These are phyloP conservation scores for Archips xylosteana DNA, from an alignment of 2,888 invertebrate genomes.

Conservation along the genomic window DNA sequence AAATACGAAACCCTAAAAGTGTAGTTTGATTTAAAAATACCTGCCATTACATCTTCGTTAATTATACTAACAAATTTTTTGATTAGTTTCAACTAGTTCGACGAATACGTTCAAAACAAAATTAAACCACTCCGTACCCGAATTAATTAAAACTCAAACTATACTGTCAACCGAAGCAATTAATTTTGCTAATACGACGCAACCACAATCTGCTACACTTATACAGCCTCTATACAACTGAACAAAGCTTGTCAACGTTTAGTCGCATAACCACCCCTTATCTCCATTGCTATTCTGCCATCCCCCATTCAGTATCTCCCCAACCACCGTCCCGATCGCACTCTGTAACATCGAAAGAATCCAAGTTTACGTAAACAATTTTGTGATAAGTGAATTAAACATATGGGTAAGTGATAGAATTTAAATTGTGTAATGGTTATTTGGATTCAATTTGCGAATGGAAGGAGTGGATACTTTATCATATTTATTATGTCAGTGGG, in stretches of 20 bases:
- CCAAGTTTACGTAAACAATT: slow-evolving; percentile 27
- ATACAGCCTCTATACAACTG: background rate
- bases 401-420: slow-evolving; percentile 35
- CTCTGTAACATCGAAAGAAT: slow-evolving; percentile 27
- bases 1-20: too few relatives aligned
- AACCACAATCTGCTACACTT: background rate
- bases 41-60: too few relatives aligned
- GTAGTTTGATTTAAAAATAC: too few relatives aligned
- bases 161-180: slow-evolving; percentile 4
- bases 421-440: slow-evolving; percentile 14
- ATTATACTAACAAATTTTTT: too few relatives aligned
- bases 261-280: slow-evolving; percentile 15
- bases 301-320: slow-evolving; percentile 47
- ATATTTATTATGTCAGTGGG: background rate
- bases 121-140: background rate
- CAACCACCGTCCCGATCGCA: slow-evolving; percentile 46
- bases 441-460: background rate
- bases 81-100: too few relatives aligned
- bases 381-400: slow-evolving; percentile 28
- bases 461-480: background rate
- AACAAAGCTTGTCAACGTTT: slow-evolving; percentile 10
- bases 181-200: background rate
- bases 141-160: background rate
- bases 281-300: slow-evolving; percentile 2
- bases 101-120: background rate